A percentile compares a stretch with the other conserved stretches of the same genome.
Conservation (phyloP, 2,797 vertebrate species). For the Eospalax fontanierii region DNA sequence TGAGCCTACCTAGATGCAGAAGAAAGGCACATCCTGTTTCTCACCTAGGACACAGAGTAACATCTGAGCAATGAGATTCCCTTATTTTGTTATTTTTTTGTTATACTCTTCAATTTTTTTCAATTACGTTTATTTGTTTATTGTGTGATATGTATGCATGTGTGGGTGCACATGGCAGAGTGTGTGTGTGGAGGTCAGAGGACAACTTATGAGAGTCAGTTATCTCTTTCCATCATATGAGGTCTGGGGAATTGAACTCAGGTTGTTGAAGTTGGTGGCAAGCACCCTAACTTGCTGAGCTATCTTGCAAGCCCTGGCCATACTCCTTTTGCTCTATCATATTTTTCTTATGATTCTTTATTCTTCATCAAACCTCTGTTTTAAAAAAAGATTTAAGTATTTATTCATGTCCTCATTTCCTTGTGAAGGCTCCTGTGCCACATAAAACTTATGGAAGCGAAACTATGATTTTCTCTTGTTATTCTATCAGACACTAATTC, state of each 20-base stretch:
- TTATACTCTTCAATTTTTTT: not conserved
- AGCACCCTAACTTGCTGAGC: not conserved
- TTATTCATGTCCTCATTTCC: not conserved
- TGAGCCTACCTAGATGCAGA: too few relatives aligned
- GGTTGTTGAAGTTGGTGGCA: not conserved
- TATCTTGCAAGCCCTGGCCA: not conserved
- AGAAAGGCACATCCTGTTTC: not conserved
- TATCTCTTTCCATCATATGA: not conserved
- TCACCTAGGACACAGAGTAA: not conserved
- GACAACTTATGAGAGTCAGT: too few relatives aligned
- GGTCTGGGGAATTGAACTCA: not conserved
- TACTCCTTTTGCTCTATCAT: not conserved
- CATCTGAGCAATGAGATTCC: not conserved
- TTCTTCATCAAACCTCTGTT: not conserved
- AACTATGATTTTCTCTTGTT: conserved; percentile 1
- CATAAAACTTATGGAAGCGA: not conserved
- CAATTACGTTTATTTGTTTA: not conserved
- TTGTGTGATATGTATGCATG: not conserved
- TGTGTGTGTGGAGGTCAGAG: not conserved
- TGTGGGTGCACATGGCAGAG: not conserved
- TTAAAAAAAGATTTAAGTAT: not conserved
- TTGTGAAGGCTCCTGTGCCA: not conserved
- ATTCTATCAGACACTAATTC: not conserved
- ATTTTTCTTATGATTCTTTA: not conserved
- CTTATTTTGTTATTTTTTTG: not conserved